Base-by-base conservation (phyloP, 2,888 invertebrate genomes). In the Zootermopsis nevadensis region DNA sequence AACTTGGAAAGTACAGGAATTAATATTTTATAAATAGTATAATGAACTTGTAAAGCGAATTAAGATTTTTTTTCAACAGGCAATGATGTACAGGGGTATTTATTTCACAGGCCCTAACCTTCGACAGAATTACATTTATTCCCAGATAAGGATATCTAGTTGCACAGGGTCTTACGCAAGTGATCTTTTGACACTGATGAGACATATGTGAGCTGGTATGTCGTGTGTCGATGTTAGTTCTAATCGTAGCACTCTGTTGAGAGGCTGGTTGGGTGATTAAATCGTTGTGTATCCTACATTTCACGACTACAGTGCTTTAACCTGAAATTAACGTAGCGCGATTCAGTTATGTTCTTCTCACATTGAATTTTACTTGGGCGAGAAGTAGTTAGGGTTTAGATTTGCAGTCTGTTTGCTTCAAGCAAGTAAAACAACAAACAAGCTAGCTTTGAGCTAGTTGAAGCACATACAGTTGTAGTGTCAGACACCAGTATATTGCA, bases 381-480 rank as follows among this genome's bases (percentile, higher is more conserved):
- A 15, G 60, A 27, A 4, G 0, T 60, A n/a, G 1, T 10, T 27
- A 15, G 27, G 7, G n/a, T 60, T 60, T 15, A 27, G 12, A 60
- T 27, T 60, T n/a, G 60, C n/a, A 60, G 19, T 60, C n/a, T n/a
- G 27, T 10, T 60, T 60, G 22, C 22, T 1, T 55, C 22, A 55
- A 55, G 22, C 60, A 60, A 27, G n/a, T 27, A 27, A 27, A 19
- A 4, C 15, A 15, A 2, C 0, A 60, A 10, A 60, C 27, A 27
- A 19, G 22, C 69, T 69, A 69, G 69, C 69, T 8, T 33, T 22
- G 33, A 69, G 69, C 69, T 69, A 69, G 33, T 69, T 69, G 31
- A 33, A 69, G 31, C 30, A 69, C 30, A 22, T 19, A 69, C 19
- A 33, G 27, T 66, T 66, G n/a, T 66, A 6, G 12, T 60, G n/a